Percentiles rank a stretch among this genome's conserved stretches.
Conservation (phyloP, 2,113 vertebrate species). For the Istiophorus platypterus region DNA sequence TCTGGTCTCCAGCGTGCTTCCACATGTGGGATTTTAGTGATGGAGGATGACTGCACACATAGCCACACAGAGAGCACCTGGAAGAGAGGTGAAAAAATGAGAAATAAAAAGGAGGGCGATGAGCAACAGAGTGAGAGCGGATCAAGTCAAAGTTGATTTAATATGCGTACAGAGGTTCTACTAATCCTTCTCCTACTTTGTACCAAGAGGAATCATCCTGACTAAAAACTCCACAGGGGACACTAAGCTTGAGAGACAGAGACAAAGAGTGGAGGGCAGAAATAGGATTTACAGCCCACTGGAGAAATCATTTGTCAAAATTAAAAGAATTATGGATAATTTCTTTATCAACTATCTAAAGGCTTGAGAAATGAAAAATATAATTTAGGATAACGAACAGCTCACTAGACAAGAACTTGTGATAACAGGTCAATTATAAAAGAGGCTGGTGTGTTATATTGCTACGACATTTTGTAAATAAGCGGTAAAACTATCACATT, state of each 20-base stretch:
- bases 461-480: not conserved
- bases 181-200: constrained; percentile 59
- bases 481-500: not conserved
- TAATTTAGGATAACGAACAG: constrained; percentile 1
- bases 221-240: constrained; percentile 39
- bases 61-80: constrained; percentile 97
- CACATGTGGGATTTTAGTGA: constrained; percentile 99
- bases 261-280: constrained; percentile 20
- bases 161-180: constrained; percentile 38
- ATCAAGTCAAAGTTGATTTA: constrained; percentile 53
- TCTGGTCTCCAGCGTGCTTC: constrained; percentile 99
- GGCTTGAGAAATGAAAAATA: not conserved
- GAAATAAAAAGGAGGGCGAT: not conserved
- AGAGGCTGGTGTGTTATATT: not conserved
- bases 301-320: constrained; percentile 45
- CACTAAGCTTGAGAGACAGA: constrained; percentile 34
- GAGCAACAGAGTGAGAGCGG: constrained; percentile 16
- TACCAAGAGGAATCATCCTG: constrained; percentile 58
- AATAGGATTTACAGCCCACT: constrained; percentile 41
- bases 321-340: constrained; percentile 32
- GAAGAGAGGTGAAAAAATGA: not conserved
- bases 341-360: constrained; percentile 22
- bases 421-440: not conserved
- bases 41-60: constrained; percentile 97
- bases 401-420: not conserved